Evolutionary conservation across 2,888 invertebrate genomes (phyloP), one percentile per base, ranked within the genome.

Genomic region (Dasypolia templi): DNA sequence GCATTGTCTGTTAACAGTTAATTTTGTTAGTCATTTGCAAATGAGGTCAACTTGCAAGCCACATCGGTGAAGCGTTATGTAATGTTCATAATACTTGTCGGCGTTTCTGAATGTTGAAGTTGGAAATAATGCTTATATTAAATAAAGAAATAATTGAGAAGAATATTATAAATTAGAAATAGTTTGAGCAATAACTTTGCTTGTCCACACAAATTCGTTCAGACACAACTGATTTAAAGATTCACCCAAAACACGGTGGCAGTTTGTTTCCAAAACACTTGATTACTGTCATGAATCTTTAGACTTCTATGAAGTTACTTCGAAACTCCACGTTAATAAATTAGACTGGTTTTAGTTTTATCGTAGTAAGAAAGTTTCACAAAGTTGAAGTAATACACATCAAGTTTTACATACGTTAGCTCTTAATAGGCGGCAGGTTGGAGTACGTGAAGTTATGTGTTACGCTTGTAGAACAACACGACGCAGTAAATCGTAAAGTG

Each of bases 31-130:
- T 82, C 81, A 84, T 84, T 88, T 85, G 86, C 77, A 79, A 91
- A 89, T 88, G 86, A 88, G 90, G 92, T 88, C 91, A 87, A 86
- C 85, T 84, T 86, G 84, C 86, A 88, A 87, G 85, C 81, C 83
- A 82, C 77, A 82, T 81, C 76, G 83, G 64, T 77, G 75, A 69
- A 83, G 81, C 72, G 66, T 89, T 87, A 88, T 84, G 83, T 89
- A 89, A 89, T 64, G 74, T 64, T 68, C 63, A 75, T 84, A 39
- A 72, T 72, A 81, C 76, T 82, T 81, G 81, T 68, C 53, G 29
- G 32, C 55, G 62, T 77, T 82, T 75, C 63, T 71, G 72, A 73
- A 70, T 49, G 53, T 66, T 56, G 53, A 56, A 65, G 59, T 65
- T 81, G 29, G 26, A 72, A 75, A 61, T 70, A 64, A 56, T 70